Evolutionary conservation across 2,888 invertebrate species (phyloP).

Genomic region (Brenthis ino): DNA sequence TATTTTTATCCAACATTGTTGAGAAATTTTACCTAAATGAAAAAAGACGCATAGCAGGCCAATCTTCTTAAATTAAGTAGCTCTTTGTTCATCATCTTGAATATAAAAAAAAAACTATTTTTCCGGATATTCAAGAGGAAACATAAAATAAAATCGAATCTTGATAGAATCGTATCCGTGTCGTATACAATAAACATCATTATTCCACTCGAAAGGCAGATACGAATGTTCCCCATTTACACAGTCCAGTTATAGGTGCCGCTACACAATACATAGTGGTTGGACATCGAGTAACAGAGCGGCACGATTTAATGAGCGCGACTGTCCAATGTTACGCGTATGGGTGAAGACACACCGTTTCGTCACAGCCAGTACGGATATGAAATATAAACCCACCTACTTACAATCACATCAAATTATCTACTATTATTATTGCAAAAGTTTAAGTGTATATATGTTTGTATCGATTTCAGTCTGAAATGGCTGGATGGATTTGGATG

Average conservation of each 20-base stretch:
- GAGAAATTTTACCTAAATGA: too few relatives aligned
- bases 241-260: slow-evolving; percentile 79
- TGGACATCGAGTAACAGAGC: slow-evolving; percentile 76
- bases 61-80: too few relatives aligned
- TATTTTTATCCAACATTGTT: too few relatives aligned
- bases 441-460: too few relatives aligned
- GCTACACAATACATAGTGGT: slow-evolving; percentile 64
- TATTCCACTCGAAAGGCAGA: slow-evolving; percentile 59
- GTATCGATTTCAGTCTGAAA: too few relatives aligned
- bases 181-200: slow-evolving; percentile 39
- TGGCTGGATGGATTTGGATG: too few relatives aligned
- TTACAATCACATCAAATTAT: not conserved
- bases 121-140: not conserved
- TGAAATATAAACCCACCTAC: slow-evolving; percentile 3
- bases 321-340: slow-evolving; percentile 63
- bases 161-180: slow-evolving; percentile 25
- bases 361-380: slow-evolving; percentile 51
- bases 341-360: slow-evolving; percentile 57
- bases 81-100: too few relatives aligned
- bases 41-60: too few relatives aligned
- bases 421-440: too few relatives aligned
- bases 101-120: too few relatives aligned
- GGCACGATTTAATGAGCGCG: slow-evolving; percentile 78
- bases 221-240: slow-evolving; percentile 72
- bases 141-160: slow-evolving; percentile 7